Conservation (phyloP, 1,140 invertebrate genomes). For the Eciton burchellii region DNA sequence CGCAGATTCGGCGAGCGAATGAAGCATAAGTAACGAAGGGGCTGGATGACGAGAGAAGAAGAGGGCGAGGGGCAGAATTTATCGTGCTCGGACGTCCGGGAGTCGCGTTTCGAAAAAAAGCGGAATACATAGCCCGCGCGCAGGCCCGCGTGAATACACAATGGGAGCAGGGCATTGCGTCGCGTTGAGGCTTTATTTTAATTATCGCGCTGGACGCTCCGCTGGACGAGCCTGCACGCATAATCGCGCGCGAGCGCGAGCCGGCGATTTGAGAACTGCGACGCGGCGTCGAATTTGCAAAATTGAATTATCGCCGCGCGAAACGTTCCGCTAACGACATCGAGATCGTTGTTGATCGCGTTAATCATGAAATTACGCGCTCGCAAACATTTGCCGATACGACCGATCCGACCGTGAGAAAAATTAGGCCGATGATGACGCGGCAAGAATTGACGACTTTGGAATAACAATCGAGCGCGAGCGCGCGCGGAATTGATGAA, state of each 20-base stretch:
- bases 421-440: background rate
- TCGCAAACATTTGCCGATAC: background rate
- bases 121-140: conserved; percentile 31
- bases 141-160: conserved; percentile 25
- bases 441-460: background rate
- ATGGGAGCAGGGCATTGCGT: conserved; percentile 17
- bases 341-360: background rate
- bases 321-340: conserved; percentile 26
- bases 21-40: conserved; percentile 52
- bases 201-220: conserved; percentile 38
- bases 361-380: background rate
- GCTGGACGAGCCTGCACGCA: background rate
- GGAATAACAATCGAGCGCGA: no score
- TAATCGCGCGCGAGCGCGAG: no score
- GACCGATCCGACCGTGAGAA: background rate
- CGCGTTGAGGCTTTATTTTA: conserved; percentile 35
- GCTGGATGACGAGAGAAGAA: conserved; percentile 55
- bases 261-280: background rate
- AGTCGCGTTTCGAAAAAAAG: conserved; percentile 17
- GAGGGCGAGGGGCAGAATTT: conserved; percentile 58
- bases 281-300: background rate
- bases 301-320: conserved; percentile 34
- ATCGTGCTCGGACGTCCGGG: conserved; percentile 55
- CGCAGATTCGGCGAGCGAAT: conserved; percentile 39
- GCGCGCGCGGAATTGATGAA: no score